Evolutionary conservation across 2,888 invertebrate genomes (phyloP).

Genomic region (Rotaria socialis): DNA sequence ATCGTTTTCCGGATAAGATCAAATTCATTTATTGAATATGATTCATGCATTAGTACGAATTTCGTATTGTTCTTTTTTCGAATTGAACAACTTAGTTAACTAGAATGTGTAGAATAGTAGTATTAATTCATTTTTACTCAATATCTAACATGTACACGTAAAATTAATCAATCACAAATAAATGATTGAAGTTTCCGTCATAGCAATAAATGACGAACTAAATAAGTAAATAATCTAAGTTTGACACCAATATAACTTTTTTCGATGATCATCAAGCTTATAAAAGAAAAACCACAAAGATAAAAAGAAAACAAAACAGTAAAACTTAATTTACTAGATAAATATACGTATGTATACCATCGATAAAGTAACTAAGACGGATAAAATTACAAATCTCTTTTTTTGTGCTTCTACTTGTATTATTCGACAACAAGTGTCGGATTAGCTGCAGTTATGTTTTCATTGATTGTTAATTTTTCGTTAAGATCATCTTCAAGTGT

Average conservation of each 20-base stretch:
- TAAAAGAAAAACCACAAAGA: background rate
- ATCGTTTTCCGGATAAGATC: too few relatives aligned
- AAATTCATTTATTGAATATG: too few relatives aligned
- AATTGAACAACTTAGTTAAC: too few relatives aligned
- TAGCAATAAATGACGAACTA: too few relatives aligned
- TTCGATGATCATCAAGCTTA: background rate
- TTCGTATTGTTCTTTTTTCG: too few relatives aligned
- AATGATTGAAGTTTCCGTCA: too few relatives aligned
- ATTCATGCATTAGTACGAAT: too few relatives aligned
- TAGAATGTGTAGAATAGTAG: too few relatives aligned
- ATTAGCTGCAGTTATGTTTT: background rate
- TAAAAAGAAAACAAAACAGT: background rate
- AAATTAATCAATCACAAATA: too few relatives aligned
- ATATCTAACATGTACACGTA: too few relatives aligned
- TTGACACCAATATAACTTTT: background rate
- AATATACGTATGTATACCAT: background rate
- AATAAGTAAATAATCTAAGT: background rate
- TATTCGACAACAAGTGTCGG: background rate
- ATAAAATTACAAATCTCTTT: background rate
- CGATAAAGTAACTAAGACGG: background rate
- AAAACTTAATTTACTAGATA: background rate
- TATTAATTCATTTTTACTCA: too few relatives aligned
- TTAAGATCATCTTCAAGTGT: background rate
- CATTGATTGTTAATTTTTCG: constrained; percentile 11
- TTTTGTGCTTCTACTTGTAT: background rate